Evolutionary conservation across 2,113 vertebrate genomes (phyloP).

Genomic region (Lycaon pictus): DNA sequence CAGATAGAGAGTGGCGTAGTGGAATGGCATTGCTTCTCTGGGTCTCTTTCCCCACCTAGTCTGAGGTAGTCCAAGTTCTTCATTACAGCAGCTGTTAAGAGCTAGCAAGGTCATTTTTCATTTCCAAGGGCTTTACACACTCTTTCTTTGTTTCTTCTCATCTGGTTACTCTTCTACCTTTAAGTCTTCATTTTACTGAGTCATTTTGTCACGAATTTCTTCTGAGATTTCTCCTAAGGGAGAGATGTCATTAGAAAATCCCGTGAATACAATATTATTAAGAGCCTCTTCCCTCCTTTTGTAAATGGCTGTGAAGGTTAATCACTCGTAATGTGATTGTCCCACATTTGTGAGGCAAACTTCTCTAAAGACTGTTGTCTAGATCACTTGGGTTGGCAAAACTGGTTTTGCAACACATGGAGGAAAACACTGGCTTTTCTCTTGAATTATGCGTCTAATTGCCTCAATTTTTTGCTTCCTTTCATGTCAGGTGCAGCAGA

Average conservation of each 20-base stretch:
- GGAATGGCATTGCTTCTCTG: neutral
- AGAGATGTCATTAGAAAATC: constrained; percentile 32
- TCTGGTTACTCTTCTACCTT: constrained; percentile 8
- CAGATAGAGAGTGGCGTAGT: neutral
- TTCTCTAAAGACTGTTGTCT: neutral
- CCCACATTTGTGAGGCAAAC: neutral
- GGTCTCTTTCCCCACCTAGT: neutral
- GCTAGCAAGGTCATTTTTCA: neutral
- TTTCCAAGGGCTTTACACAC: neutral
- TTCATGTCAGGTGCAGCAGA: neutral
- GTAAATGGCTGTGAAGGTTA: neutral
- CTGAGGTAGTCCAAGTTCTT: neutral
- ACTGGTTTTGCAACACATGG: neutral
- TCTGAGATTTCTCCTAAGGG: constrained; percentile 4
- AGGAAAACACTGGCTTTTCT: neutral
- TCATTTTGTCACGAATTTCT: constrained; percentile 11
- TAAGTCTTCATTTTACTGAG: neutral
- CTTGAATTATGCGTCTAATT: constrained; percentile 28
- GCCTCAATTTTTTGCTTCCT: neutral
- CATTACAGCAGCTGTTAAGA: neutral
- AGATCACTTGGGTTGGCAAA: neutral
- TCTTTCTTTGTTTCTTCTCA: constrained; percentile 36
- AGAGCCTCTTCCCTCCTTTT: neutral
- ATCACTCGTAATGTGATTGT: neutral
- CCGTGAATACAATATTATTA: neutral